A percentile compares a stretch with the other conserved stretches of the same genome.
Conservation (phyloP, 2,888 invertebrate genomes). For the Rotaria socialis region DNA sequence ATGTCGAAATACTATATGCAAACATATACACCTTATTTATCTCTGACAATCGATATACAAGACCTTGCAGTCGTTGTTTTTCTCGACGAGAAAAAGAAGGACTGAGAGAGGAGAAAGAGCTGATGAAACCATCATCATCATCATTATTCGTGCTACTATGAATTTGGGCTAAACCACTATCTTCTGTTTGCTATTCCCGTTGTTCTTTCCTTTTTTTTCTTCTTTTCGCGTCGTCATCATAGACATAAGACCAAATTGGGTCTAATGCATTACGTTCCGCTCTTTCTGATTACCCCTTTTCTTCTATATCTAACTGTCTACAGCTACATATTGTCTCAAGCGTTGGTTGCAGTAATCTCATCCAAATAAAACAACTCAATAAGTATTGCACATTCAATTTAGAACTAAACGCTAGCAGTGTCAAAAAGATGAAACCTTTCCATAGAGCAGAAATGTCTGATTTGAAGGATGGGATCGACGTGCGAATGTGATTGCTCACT, state of each 20-base stretch:
- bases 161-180: background rate
- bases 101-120: background rate
- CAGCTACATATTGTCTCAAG: background rate
- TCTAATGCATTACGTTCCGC: background rate
- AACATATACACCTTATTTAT: background rate
- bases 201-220: background rate
- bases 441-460: background rate
- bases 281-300: background rate
- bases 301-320: background rate
- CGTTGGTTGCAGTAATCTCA: background rate
- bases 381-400: background rate
- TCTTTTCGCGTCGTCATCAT: background rate
- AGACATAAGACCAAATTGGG: background rate
- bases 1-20: background rate
- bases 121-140: background rate
- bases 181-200: background rate
- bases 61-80: background rate
- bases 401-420: background rate
- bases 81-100: background rate
- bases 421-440: background rate
- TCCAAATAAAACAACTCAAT: background rate
- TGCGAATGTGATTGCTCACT: background rate
- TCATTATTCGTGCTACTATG: background rate
- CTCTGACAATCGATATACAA: background rate
- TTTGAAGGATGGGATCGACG: background rate